These are phyloP conservation scores for Drosophila insularis DNA, from an alignment of 1,140 invertebrate species.

Conservation along the genomic window DNA sequence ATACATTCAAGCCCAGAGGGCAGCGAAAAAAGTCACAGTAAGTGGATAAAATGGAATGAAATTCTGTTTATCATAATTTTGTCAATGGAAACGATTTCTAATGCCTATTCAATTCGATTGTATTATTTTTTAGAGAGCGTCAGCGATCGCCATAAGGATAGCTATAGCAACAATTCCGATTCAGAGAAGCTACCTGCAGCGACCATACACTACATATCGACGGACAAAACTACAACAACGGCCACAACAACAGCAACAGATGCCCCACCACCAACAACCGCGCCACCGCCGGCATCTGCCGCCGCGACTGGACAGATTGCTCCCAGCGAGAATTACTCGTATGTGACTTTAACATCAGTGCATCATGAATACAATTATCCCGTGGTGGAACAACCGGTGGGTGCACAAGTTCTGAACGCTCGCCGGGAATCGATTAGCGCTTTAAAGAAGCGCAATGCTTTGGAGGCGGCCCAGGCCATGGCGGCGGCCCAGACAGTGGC, in stretches of 20 bases:
- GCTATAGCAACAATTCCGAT: conserved; percentile 73
- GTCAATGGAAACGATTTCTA: not conserved
- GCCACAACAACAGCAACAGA: conserved; percentile 30
- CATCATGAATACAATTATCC: conserved; percentile 92
- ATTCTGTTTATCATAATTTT: no score
- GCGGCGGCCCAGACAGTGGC: conserved; percentile 62
- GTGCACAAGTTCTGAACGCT: conserved; percentile 79
- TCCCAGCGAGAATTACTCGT: conserved; percentile 88
- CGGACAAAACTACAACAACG: conserved; percentile 75
- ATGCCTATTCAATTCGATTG: not conserved
- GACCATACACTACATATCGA: conserved; percentile 83
- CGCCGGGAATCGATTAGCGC: conserved; percentile 85
- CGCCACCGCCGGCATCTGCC: conserved; percentile 38
- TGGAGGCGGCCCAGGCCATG: conserved; percentile 72
- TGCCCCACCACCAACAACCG: conserved; percentile 37
- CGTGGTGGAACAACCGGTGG: conserved; percentile 86
- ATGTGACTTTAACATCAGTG: conserved; percentile 92
- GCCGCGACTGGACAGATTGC: conserved; percentile 62
- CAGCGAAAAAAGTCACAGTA: conserved; percentile 82
- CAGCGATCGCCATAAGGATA: conserved; percentile 66
- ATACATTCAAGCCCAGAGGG: conserved; percentile 83
- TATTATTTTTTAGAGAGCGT: conserved; percentile 55
- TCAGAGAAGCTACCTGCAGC: conserved; percentile 72
- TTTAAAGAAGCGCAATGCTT: conserved; percentile 85
- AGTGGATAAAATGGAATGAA: not conserved